These are phyloP conservation scores for Avahi laniger DNA, from an alignment of 2,797 vertebrate genomes.

Conservation along the genomic window DNA sequence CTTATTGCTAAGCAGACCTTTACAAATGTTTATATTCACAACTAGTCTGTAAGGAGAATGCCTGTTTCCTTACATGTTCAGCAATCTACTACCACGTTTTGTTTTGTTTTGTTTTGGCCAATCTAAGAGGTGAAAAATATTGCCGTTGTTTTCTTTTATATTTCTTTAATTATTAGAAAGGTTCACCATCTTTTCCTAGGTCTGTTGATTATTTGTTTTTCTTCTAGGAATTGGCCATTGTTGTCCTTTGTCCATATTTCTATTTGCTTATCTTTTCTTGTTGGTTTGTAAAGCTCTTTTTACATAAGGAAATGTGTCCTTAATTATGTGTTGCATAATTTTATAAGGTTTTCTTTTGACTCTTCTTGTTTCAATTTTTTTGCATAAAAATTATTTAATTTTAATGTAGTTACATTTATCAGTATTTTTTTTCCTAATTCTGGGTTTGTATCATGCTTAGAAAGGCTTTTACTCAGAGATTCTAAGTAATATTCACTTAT, in stretches of 20 bases:
- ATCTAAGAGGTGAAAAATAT: not conserved
- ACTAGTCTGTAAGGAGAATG: not conserved
- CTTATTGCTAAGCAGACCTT: not conserved
- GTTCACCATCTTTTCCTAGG: not conserved
- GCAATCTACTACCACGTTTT: not conserved
- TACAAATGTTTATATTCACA: not conserved
- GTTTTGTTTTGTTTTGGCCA: not conserved
- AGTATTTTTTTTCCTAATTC: not conserved
- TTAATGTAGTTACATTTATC: not conserved
- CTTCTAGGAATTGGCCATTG: not conserved
- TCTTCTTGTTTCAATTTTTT: not conserved
- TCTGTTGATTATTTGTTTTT: not conserved
- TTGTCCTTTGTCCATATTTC: not conserved
- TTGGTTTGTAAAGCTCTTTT: not conserved
- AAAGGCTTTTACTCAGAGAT: not conserved
- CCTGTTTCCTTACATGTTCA: not conserved
- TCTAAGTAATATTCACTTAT: conserved; percentile 15
- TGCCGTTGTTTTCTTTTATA: not conserved
- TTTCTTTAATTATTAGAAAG: conserved; percentile 17
- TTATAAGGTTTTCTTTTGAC: conserved; percentile 24
- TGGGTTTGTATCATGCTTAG: not conserved
- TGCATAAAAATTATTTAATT: not conserved
- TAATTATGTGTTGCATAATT: not conserved
- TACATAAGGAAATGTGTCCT: not conserved
- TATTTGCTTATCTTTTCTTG: not conserved